phyloP scores from a whole-genome alignment of 92 coral and sea anemone genomes.

The Siderastrea siderea region DNA sequence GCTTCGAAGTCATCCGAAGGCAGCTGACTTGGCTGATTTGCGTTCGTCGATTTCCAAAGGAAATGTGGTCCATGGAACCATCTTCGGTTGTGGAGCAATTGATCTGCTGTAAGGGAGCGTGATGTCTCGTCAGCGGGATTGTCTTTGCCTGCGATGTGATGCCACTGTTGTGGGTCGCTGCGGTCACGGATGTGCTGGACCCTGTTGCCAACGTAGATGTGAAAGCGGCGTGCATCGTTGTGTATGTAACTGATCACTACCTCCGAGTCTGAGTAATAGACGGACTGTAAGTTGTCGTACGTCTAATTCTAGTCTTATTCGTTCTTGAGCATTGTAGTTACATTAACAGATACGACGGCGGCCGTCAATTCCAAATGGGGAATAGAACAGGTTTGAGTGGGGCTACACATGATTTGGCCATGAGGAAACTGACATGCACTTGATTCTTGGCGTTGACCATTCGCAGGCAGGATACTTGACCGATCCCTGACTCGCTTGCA shows the following conservation, averaged over 20 bases:
- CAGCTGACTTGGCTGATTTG: conserved; percentile 6
- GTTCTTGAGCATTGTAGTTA: conserved; percentile 23
- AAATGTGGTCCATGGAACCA: conserved; percentile 76
- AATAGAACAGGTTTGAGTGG: conserved; percentile 29
- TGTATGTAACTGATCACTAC: conserved; percentile 48
- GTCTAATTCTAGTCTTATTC: not conserved
- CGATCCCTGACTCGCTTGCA: conserved; percentile 37
- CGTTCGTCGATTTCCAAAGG: conserved; percentile 47
- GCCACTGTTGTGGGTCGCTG: conserved; percentile 49
- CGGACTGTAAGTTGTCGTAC: conserved; percentile 2
- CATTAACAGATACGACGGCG: conserved; percentile 16
- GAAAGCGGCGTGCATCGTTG: conserved; percentile 74
- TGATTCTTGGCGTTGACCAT: conserved; percentile 12
- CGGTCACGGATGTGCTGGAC: conserved; percentile 72
- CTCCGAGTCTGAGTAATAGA: conserved; percentile 1
- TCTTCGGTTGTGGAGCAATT: conserved; percentile 61
- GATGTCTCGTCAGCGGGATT: conserved; percentile 78
- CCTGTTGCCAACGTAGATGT: conserved; percentile 71
- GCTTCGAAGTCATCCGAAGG: conserved; percentile 48
- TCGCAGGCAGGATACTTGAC: conserved; percentile 35
- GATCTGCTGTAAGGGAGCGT: conserved; percentile 59
- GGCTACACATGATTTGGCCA: conserved; percentile 37
- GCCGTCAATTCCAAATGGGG: conserved; percentile 45
- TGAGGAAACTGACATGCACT: conserved; percentile 42
- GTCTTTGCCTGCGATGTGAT: conserved; percentile 37